These are phyloP conservation scores for Danio choprae DNA, from an alignment of 2,797 vertebrate species.

Conservation along the genomic window DNA sequence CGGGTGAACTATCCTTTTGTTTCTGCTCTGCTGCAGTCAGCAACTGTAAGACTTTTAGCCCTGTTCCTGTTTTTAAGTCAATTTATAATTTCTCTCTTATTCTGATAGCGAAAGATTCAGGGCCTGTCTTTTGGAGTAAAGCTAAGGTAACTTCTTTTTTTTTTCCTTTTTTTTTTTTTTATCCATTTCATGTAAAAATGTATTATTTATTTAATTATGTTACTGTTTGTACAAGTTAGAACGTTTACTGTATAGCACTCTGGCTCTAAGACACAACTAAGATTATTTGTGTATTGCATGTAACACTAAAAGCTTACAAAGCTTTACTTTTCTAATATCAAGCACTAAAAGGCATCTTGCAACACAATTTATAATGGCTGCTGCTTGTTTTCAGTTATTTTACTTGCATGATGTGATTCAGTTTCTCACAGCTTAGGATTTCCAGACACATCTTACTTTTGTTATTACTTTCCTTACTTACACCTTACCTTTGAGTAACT, in stretches of 20 bases:
- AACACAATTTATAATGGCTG: not conserved
- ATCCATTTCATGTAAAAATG: not conserved
- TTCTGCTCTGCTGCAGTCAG: not conserved
- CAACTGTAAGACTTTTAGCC: not conserved
- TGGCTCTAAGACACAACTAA: not conserved
- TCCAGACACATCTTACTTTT: no score
- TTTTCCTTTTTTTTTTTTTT: no score
- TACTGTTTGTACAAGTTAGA: not conserved
- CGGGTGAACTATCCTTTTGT: no score
- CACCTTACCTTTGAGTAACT: no score
- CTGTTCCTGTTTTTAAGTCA: conserved; percentile 1
- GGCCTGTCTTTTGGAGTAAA: conserved; percentile 77
- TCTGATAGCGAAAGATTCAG: conserved; percentile 71
- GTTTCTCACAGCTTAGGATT: no score
- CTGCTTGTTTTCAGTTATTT: not conserved
- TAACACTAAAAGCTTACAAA: not conserved
- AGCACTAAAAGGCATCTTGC: not conserved
- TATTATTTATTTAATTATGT: not conserved
- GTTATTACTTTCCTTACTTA: no score
- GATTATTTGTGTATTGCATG: conserved; percentile 1
- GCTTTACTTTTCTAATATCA: not conserved
- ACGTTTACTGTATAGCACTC: not conserved
- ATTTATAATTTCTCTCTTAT: conserved; percentile 64
- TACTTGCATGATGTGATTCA: not conserved
- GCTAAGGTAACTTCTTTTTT: conserved; percentile 72